phyloP scores from a whole-genome alignment of 1,140 invertebrate genomes.

The Phymorhynchus buccinoides region DNA sequence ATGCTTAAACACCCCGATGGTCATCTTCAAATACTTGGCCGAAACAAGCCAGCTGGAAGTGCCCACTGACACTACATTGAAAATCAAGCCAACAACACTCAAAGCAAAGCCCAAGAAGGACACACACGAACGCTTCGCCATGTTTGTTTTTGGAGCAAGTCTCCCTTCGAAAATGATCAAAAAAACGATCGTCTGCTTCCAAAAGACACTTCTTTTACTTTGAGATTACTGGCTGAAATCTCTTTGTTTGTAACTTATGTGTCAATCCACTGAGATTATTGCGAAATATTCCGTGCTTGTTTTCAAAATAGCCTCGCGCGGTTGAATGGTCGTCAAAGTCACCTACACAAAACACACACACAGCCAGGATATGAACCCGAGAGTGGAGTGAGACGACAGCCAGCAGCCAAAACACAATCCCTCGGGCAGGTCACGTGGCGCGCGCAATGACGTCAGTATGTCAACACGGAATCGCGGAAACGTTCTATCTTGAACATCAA shows the following conservation, averaged over 20 bases:
- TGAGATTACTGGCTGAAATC: no score
- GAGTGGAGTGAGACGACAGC: background rate
- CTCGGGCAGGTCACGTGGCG: constrained; percentile 1
- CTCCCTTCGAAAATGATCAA: background rate
- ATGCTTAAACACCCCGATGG: constrained; percentile 15
- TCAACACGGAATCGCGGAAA: background rate
- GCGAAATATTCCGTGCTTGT: no score
- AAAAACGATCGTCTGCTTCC: background rate
- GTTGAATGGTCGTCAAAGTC: background rate
- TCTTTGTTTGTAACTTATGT: no score
- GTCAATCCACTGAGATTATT: no score
- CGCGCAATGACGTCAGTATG: constrained; percentile 15
- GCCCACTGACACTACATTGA: background rate
- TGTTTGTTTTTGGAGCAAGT: no score
- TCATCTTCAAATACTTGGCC: constrained; percentile 14
- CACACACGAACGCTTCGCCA: background rate
- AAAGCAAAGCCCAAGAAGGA: background rate
- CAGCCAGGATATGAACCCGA: no score
- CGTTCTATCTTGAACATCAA: background rate
- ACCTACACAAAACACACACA: no score
- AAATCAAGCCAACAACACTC: background rate
- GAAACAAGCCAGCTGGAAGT: constrained; percentile 5
- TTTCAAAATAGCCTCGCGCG: no score
- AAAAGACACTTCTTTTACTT: background rate
- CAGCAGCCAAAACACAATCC: background rate